These are phyloP conservation scores for Antennarius striatus DNA, from an alignment of 2,113 vertebrate species.

Conservation along the genomic window DNA sequence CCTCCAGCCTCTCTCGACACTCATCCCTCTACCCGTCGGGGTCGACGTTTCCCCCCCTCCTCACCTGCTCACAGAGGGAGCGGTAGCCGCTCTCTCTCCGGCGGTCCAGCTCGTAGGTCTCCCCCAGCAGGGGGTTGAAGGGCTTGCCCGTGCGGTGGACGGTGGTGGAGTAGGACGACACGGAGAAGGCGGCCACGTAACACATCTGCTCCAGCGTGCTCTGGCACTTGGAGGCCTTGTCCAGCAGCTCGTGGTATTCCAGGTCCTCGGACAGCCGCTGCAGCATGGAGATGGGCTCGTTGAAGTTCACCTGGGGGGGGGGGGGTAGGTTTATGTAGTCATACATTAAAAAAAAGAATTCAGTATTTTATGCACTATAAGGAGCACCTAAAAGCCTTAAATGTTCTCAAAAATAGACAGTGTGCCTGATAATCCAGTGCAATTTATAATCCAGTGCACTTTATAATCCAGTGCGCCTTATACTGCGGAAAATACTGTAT, in stretches of 20 bases:
- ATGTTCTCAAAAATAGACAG: too few relatives aligned
- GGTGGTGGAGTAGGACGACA: conserved; percentile 96
- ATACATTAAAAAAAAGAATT: too few relatives aligned
- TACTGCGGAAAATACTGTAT: too few relatives aligned
- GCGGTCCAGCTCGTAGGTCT: conserved; percentile 94
- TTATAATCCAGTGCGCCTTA: too few relatives aligned
- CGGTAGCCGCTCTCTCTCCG: conserved; percentile 89
- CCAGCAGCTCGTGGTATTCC: conserved; percentile 93
- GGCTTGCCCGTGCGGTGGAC: conserved; percentile 96
- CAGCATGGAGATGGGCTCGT: conserved; percentile 96
- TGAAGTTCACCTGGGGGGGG: conserved; percentile 90
- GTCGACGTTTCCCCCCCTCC: too few relatives aligned
- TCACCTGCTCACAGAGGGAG: conserved; percentile 94
- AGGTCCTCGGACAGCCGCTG: conserved; percentile 95
- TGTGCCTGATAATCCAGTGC: too few relatives aligned
- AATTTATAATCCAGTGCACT: too few relatives aligned
- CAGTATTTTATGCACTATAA: too few relatives aligned
- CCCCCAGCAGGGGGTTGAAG: conserved; percentile 94
- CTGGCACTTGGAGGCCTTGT: conserved; percentile 87
- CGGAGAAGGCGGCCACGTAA: conserved; percentile 93
- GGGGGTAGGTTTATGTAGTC: too few relatives aligned
- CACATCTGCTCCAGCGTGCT: conserved; percentile 93
- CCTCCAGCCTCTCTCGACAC: too few relatives aligned
- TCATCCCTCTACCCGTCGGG: too few relatives aligned
- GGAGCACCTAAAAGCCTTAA: too few relatives aligned